A percentile compares a stretch with the other conserved stretches of the same genome.
Evolutionary conservation across 2,888 invertebrate species (phyloP).

Genomic region (Imbricaverruca yamaguchii): DNA sequence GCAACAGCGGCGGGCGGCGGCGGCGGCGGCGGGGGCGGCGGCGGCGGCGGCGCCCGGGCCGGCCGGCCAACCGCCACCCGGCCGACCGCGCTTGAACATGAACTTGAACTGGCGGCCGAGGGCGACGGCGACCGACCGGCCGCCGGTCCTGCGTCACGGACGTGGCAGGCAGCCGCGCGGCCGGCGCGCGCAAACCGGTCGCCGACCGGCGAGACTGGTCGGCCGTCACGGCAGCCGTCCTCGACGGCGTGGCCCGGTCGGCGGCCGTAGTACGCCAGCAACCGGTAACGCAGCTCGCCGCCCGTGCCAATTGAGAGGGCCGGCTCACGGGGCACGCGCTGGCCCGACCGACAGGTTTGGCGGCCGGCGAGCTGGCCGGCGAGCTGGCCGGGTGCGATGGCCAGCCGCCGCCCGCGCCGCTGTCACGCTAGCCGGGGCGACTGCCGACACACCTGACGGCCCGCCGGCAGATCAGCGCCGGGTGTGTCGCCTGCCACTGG

Average conservation of each 20-base stretch:
- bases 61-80: not conserved
- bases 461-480: no score
- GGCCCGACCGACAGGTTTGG: not conserved
- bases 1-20: no score
- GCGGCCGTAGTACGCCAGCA: not conserved
- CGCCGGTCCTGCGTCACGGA: not conserved
- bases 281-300: not conserved
- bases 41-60: no score
- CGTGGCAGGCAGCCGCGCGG: not conserved
- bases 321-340: not conserved
- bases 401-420: no score
- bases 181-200: not conserved
- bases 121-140: not conserved
- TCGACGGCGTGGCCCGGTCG: not conserved
- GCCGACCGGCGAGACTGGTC: not conserved
- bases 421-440: no score
- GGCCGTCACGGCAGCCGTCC: not conserved
- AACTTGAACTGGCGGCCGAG: not conserved
- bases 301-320: not conserved
- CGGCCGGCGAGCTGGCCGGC: no score
- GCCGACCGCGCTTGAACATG: not conserved
- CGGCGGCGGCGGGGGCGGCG: no score
- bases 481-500: no score
- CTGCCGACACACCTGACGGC: no score
- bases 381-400: no score